phyloP scores from a whole-genome alignment of 2,113 vertebrate genomes.

The Rattus rattus region DNA sequence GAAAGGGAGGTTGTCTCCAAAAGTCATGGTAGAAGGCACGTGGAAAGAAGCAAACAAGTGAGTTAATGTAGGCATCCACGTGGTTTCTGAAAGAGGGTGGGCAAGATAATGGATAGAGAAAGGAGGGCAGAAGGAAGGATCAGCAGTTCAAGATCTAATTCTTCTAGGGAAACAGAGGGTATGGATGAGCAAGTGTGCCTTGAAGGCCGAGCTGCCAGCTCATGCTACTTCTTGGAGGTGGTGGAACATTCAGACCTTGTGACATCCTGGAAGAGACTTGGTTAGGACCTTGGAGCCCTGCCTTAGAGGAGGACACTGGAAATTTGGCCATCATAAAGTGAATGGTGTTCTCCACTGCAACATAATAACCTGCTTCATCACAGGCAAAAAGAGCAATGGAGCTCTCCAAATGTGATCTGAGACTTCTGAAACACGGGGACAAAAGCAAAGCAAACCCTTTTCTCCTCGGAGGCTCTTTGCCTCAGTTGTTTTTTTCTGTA shows the following conservation, averaged over 20 bases:
- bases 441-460: neutral
- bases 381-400: neutral
- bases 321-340: neutral
- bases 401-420: neutral
- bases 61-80: neutral
- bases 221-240: too few species aligned
- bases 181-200: neutral
- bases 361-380: neutral
- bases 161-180: neutral
- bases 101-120: neutral
- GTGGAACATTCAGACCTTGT: neutral
- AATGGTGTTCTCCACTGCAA: neutral
- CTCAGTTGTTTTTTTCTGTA: neutral
- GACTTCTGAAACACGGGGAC: neutral
- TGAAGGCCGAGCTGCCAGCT: too few species aligned
- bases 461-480: neutral
- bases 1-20: neutral
- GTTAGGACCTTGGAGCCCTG: neutral
- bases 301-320: too few species aligned
- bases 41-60: neutral
- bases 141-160: neutral
- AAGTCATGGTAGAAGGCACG: neutral
- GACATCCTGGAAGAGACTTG: neutral
- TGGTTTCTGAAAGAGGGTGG: neutral
- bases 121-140: neutral